phyloP scores from a whole-genome alignment of 2,888 invertebrate species.

The Masnerella sp. region DNA sequence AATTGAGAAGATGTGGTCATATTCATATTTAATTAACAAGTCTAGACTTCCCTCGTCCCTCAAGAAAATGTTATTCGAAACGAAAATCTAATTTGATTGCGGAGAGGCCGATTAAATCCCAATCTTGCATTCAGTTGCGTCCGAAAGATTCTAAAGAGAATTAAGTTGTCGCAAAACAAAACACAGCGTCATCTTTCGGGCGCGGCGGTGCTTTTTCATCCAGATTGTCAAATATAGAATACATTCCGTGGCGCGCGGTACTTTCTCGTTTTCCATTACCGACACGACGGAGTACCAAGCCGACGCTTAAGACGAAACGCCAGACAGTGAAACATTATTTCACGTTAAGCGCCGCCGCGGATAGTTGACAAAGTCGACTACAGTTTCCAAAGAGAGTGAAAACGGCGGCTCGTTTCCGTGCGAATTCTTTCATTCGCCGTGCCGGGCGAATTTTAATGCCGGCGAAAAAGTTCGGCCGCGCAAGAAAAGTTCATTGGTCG shows the following conservation, averaged over 20 bases:
- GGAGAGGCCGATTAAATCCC: too few species aligned
- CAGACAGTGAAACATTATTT: constrained; percentile 54
- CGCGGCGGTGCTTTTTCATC: neutral
- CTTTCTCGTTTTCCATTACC: constrained; percentile 56
- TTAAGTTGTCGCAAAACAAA: neutral
- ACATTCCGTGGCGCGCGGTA: constrained; percentile 39
- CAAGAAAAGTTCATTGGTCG: constrained; percentile 67
- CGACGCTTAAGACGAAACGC: constrained; percentile 50
- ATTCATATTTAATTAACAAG: too few species aligned
- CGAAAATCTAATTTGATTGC: too few species aligned
- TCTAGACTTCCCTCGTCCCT: too few species aligned
- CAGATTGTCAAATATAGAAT: constrained; percentile 41
- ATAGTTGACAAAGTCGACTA: constrained; percentile 56
- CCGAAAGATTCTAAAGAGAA: neutral
- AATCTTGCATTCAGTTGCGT: too few species aligned
- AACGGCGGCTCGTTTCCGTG: constrained; percentile 39
- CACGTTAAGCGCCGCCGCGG: constrained; percentile 31
- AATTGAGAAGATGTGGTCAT: too few species aligned
- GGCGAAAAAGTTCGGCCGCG: constrained; percentile 64
- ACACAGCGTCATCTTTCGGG: neutral
- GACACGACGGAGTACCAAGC: constrained; percentile 45
- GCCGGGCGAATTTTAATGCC: constrained; percentile 66
- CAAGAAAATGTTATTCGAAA: too few species aligned
- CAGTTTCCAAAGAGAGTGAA: constrained; percentile 48
- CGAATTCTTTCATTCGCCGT: constrained; percentile 63